A percentile compares a stretch with the other conserved stretches of the same genome.
Conservation (phyloP, 2,113 vertebrate genomes). For the Steatornis caripensis region DNA sequence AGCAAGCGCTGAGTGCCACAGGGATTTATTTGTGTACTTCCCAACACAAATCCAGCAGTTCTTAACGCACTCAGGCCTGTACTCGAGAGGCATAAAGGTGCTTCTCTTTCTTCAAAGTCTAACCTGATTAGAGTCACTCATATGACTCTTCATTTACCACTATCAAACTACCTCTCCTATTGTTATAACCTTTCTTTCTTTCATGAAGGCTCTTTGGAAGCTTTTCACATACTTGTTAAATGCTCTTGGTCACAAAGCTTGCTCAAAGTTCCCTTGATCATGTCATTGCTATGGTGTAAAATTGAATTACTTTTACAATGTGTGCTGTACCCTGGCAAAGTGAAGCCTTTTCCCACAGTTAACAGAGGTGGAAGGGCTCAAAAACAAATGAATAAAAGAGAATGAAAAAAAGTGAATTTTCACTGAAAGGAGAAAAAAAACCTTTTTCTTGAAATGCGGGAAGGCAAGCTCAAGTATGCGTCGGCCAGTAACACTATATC, state of each 20-base stretch:
- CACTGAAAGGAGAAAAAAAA: background rate
- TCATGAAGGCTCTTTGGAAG: conserved; percentile 38
- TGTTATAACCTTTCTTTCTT: conserved; percentile 56
- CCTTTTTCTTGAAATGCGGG: background rate
- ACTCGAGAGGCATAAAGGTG: background rate
- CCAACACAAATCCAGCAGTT: background rate
- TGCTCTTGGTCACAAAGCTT: conserved; percentile 63
- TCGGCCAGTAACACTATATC: background rate
- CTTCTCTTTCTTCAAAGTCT: conserved; percentile 34
- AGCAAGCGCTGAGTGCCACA: background rate
- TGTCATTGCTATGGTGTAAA: conserved; percentile 72
- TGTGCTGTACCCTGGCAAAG: conserved; percentile 27
- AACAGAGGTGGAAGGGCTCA: conserved; percentile 27
- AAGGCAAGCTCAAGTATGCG: background rate
- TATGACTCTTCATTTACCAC: conserved; percentile 47
- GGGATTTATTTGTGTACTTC: background rate
- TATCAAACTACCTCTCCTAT: conserved; percentile 48
- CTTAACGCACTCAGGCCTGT: conserved; percentile 22
- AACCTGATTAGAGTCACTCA: conserved; percentile 37
- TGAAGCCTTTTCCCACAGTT: conserved; percentile 58
- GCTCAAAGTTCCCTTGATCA: conserved; percentile 68
- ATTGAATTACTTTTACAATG: conserved; percentile 74
- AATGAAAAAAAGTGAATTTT: background rate
- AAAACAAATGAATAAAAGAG: conserved; percentile 5
- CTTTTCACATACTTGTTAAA: conserved; percentile 72